A percentile compares a stretch with the other conserved stretches of the same genome.
phyloP scores from a whole-genome alignment of 2,888 invertebrate species.

The Anarsia innoxiella region DNA sequence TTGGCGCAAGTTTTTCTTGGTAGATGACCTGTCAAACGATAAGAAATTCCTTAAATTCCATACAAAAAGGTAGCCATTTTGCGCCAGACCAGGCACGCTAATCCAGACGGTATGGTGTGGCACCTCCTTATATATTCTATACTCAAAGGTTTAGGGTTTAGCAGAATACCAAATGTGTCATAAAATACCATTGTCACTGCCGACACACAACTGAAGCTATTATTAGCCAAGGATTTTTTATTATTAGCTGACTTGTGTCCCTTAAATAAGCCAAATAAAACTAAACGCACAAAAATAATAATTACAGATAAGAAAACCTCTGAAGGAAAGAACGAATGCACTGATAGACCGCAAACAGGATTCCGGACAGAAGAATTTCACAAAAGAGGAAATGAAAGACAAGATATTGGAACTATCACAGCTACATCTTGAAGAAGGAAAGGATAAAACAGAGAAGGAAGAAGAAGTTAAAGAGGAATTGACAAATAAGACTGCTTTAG shows the following conservation, averaged over 20 bases:
- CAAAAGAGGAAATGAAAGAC: slow-evolving; percentile 22
- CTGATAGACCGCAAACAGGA: slow-evolving; percentile 4
- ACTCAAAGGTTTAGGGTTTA: neutral
- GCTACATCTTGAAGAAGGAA: slow-evolving; percentile 14
- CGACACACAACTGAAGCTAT: too few relatives aligned
- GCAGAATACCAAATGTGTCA: neutral
- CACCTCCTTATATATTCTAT: neutral
- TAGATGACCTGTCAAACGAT: too few relatives aligned
- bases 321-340: slow-evolving; percentile 37
- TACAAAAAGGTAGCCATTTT: too few relatives aligned
- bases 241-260: neutral
- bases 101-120: too few relatives aligned
- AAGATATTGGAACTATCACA: slow-evolving; percentile 28
- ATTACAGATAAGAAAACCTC: slow-evolving; percentile 45
- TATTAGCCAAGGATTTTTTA: neutral
- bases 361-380: slow-evolving; percentile 11
- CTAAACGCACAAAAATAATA: neutral
- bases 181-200: neutral
- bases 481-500: slow-evolving; percentile 1
- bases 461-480: slow-evolving; percentile 15
- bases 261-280: neutral
- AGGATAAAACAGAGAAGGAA: slow-evolving; percentile 17
- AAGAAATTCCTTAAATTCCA: too few relatives aligned
- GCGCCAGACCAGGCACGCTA: too few relatives aligned
- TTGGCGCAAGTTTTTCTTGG: too few relatives aligned